Percentiles rank a stretch among this genome's conserved stretches.
These are phyloP conservation scores for Megaustenia siamemsis DNA, from an alignment of 2,888 invertebrate species.

Conservation along the genomic window DNA sequence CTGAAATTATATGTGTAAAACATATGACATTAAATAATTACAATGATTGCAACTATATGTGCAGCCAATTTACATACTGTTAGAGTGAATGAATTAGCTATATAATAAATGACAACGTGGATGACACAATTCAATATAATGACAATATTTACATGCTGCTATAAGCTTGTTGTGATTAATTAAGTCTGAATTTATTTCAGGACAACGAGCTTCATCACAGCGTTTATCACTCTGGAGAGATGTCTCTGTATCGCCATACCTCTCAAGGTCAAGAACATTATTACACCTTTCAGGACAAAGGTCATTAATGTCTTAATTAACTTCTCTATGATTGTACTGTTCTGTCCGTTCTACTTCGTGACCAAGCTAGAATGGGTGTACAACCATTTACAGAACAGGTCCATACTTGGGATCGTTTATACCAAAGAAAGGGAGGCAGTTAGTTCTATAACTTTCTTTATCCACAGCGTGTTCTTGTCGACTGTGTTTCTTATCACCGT, in stretches of 20 bases:
- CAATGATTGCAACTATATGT: too few species aligned
- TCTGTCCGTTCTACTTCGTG: conserved; percentile 30
- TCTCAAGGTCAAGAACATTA: conserved; percentile 23
- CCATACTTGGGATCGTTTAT: neutral
- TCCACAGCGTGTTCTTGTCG: conserved; percentile 18
- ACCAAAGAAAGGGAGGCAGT: neutral
- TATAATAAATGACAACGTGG: too few species aligned
- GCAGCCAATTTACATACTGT: too few species aligned
- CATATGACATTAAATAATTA: too few species aligned
- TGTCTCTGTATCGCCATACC: conserved; percentile 35
- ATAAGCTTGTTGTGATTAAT: too few species aligned
- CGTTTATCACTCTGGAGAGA: conserved; percentile 32
- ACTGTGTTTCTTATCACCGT: neutral
- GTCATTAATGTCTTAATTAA: neutral
- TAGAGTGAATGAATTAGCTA: too few species aligned
- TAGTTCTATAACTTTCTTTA: neutral
- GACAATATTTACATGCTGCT: too few species aligned
- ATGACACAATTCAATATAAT: too few species aligned
- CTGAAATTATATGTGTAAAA: too few species aligned
- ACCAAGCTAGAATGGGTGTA: neutral
- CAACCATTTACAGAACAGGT: neutral
- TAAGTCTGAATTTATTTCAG: too few species aligned
- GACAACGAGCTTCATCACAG: conserved; percentile 29
- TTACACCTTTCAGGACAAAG: conserved; percentile 5
- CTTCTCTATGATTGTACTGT: neutral